Conservation (phyloP, 2,888 invertebrate genomes). For the Idaea aversata region DNA sequence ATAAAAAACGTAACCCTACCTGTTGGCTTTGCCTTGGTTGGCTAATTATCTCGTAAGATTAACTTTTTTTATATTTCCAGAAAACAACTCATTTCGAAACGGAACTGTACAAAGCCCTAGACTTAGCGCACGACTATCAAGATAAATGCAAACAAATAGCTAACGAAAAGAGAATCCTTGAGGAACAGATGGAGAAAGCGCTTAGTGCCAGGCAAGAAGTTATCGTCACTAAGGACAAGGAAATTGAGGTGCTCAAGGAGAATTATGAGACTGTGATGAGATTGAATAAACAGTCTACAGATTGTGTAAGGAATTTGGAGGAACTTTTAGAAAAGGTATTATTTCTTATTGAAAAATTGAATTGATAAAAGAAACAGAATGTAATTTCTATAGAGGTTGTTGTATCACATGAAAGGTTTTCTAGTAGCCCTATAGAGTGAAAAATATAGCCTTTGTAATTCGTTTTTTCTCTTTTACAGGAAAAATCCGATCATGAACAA, state of each 20-base stretch:
- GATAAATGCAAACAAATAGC: conserved; percentile 82
- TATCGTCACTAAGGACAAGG: conserved; percentile 54
- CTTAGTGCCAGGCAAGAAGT: conserved; percentile 44
- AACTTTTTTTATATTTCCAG: conserved; percentile 34
- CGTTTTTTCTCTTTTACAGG: conserved; percentile 40
- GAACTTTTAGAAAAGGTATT: conserved; percentile 77
- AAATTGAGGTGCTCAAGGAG: conserved; percentile 69
- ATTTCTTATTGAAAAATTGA: too few species aligned
- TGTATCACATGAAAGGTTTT: too few species aligned
- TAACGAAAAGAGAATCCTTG: conserved; percentile 62
- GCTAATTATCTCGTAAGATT: background rate
- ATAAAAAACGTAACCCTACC: too few species aligned
- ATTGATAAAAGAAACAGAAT: background rate
- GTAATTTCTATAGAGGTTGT: background rate
- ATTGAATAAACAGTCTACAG: conserved; percentile 79
- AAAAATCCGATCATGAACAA: conserved; percentile 53
- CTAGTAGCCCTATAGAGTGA: background rate
- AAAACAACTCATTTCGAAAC: conserved; percentile 83
- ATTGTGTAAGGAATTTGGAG: conserved; percentile 81
- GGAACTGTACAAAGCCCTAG: conserved; percentile 86
- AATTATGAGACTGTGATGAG: conserved; percentile 72
- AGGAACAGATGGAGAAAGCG: conserved; percentile 59
- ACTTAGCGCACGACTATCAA: conserved; percentile 84
- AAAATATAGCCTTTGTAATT: background rate
- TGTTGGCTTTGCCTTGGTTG: too few species aligned